phyloP scores from a whole-genome alignment of 23 tunicate genomes.

The Halocynthia roretzi region DNA sequence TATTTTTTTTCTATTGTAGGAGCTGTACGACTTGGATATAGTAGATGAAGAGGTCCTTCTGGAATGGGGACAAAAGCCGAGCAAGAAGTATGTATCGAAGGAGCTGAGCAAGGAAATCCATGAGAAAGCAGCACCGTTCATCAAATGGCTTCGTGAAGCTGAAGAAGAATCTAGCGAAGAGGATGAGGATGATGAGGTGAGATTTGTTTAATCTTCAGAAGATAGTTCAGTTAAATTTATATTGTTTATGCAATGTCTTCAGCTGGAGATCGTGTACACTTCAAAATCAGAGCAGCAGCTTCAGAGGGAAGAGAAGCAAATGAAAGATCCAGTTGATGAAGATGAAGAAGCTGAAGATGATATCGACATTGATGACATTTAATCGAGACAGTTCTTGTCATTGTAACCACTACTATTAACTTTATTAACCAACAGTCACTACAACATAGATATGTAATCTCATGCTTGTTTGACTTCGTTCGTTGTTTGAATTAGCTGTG shows the following conservation, averaged over 20 bases:
- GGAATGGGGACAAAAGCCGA: slow-evolving; percentile 94
- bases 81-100: slow-evolving; percentile 93
- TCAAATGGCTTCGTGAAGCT: slow-evolving; percentile 95
- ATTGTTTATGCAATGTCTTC: neutral
- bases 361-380: slow-evolving; percentile 88
- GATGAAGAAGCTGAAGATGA: slow-evolving; percentile 69
- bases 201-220: neutral
- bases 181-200: slow-evolving; percentile 58
- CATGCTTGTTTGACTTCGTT: too few relatives aligned
- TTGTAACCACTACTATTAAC: neutral
- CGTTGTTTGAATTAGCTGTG: too few relatives aligned
- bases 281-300: slow-evolving; percentile 52
- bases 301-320: slow-evolving; percentile 55
- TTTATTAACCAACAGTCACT: too few relatives aligned
- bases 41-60: slow-evolving; percentile 89
- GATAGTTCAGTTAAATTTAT: neutral
- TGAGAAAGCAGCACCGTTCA: slow-evolving; percentile 67
- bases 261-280: slow-evolving; percentile 75
- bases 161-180: slow-evolving; percentile 93
- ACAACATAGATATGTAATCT: too few relatives aligned
- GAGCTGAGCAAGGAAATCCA: slow-evolving; percentile 70
- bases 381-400: neutral
- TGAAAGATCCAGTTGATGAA: slow-evolving; percentile 24
- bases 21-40: slow-evolving; percentile 87
- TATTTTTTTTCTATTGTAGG: slow-evolving; percentile 31